Percentiles rank a stretch among this genome's conserved stretches.
Conservation (phyloP, 1,140 invertebrate genomes). For the Drosophila miranda region DNA sequence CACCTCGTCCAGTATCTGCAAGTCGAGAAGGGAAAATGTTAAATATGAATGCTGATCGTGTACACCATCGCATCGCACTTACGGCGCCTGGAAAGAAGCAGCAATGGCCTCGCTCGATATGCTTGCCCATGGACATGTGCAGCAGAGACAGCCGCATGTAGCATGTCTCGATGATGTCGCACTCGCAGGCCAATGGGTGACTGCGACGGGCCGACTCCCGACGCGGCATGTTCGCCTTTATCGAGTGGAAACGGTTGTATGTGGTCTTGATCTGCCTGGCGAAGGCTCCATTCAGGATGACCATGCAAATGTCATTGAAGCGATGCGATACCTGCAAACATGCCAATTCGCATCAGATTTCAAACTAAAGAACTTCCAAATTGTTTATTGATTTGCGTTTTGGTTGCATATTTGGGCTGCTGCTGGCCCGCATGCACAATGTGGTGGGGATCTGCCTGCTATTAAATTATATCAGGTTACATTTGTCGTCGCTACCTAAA, state of each 20-base stretch:
- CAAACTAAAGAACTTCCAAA: conserved; percentile 25
- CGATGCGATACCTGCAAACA: conserved; percentile 88
- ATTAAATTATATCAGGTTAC: conserved; percentile 74
- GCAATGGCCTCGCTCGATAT: conserved; percentile 94
- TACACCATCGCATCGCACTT: conserved; percentile 58
- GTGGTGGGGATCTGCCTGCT: conserved; percentile 30
- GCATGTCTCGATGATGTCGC: conserved; percentile 93
- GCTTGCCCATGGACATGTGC: conserved; percentile 95
- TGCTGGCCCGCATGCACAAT: conserved; percentile 46
- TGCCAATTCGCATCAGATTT: conserved; percentile 18
- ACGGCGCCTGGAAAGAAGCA: conserved; percentile 96
- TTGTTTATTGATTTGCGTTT: conserved; percentile 13
- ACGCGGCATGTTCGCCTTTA: conserved; percentile 94
- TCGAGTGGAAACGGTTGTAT: conserved; percentile 90
- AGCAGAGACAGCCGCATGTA: conserved; percentile 93
- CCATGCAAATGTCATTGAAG: conserved; percentile 90
- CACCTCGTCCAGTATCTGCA: conserved; percentile 87
- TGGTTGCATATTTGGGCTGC: conserved; percentile 11
- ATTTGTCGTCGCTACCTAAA: conserved; percentile 55
- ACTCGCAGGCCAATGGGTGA: conserved; percentile 92
- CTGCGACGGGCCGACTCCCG: conserved; percentile 92
- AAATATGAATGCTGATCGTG: too few species aligned
- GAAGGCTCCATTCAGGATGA: conserved; percentile 91
- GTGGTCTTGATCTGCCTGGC: conserved; percentile 90
- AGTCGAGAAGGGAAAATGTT: conserved; percentile 17